Base-by-base conservation (phyloP, 1,140 invertebrate species). In the Ceratoteleas bidentatus region DNA sequence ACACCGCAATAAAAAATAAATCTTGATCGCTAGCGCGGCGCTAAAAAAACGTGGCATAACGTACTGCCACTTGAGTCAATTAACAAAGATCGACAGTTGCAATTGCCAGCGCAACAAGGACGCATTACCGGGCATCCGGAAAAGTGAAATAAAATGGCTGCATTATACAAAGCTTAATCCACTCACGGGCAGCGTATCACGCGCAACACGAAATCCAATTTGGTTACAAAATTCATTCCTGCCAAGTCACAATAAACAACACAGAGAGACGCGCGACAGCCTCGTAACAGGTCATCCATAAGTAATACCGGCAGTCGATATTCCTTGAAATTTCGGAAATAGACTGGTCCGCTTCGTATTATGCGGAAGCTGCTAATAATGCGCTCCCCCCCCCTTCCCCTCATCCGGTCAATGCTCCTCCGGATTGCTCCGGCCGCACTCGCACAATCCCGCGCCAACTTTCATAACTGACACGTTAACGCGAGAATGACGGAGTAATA, bases 391-490 rank as follows among this genome's bases (percentile, higher is more conserved):
- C n/a, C n/a, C n/a, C n/a, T n/a, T 74, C 60, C 43, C 15, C 52
- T 54, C 70, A 56, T 45, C 33, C 73, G 69, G 80, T 82, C 74
- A 65, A 68, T 70, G 73, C 66, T 61, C 56, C 61, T 57, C 13
- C 34, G 81, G 85, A 86, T 87, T 86, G 86, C 81, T 83, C n/a
- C n/a, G 81, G 81, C 81, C 83, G 76, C 70, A 58, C 81, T 65
- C 47, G 24, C 54, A 61, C 65, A 74, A 69, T 74, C 74, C 70
- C 33, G 43, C 38, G 38, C 53, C 60, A 76, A 80, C 66, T 60
- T 84, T 84, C 78, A 85, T 88, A 87, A 87, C 86, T 85, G 87
- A 87, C 85, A 87, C 82, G 85, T 87, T 87, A 88, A 83, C 85
- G 83, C 66, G 79, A 65, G 75, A 86, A 84, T 84, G 83, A 81